These are phyloP conservation scores for Galerucella calmariensis DNA, from an alignment of 2,888 invertebrate genomes.

Conservation along the genomic window DNA sequence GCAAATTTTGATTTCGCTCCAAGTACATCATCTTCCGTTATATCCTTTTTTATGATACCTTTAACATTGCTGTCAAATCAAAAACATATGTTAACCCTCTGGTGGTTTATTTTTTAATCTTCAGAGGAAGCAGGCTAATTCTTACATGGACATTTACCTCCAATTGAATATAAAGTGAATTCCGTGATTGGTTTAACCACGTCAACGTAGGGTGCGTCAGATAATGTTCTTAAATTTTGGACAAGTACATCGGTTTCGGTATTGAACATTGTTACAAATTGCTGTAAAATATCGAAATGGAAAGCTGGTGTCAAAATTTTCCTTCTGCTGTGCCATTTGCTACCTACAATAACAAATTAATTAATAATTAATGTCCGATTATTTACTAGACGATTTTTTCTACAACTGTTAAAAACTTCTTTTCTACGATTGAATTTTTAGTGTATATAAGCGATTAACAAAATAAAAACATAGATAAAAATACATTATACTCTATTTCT, in stretches of 20 bases:
- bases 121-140: no score
- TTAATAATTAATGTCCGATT: neutral
- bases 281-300: conserved; percentile 48
- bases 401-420: neutral
- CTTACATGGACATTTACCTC: conserved; percentile 23
- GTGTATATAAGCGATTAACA: no score
- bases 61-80: no score
- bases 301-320: conserved; percentile 49
- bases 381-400: neutral
- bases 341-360: conserved; percentile 26
- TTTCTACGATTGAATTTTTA: no score
- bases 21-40: neutral
- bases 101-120: no score
- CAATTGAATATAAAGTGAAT: conserved; percentile 34
- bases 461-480: no score
- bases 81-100: no score
- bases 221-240: conserved; percentile 7
- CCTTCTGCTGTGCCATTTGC: conserved; percentile 46
- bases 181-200: conserved; percentile 35
- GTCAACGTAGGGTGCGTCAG: conserved; percentile 24
- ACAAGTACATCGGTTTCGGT: conserved; percentile 39
- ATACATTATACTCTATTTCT: no score
- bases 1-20: no score
- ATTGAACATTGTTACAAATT: conserved; percentile 44
- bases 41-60: neutral